Conservation (phyloP, 2,888 invertebrate species). For the Pegoplata infirma region DNA sequence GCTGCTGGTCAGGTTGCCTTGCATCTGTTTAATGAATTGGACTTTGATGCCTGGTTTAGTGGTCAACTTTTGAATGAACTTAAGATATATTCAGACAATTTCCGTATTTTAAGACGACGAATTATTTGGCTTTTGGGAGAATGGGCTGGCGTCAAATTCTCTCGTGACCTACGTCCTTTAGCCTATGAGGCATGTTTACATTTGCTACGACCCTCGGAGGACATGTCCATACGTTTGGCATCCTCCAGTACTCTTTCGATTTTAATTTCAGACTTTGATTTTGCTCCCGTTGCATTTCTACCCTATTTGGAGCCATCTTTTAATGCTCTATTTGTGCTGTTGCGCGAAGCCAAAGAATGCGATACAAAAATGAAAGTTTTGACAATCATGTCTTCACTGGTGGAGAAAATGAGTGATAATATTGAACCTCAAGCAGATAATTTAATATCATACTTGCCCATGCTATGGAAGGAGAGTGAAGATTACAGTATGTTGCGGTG, state of each 20-base stretch:
- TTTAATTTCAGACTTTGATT: constrained; percentile 95
- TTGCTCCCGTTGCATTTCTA: constrained; percentile 90
- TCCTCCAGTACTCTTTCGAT: constrained; percentile 90
- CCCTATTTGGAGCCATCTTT: constrained; percentile 90
- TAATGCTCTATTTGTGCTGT: constrained; percentile 87
- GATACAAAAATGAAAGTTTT: constrained; percentile 97
- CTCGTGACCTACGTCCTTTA: constrained; percentile 86
- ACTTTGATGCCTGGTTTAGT: constrained; percentile 95
- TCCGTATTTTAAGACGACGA: constrained; percentile 89
- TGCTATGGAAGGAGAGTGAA: constrained; percentile 92
- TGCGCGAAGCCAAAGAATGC: constrained; percentile 93
- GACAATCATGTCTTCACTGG: constrained; percentile 92
- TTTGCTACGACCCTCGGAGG: constrained; percentile 86
- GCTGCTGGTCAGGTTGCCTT: constrained; percentile 93
- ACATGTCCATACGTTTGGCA: constrained; percentile 92
- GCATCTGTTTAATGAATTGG: constrained; percentile 94
- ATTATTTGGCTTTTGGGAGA: constrained; percentile 88
- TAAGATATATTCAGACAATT: constrained; percentile 88
- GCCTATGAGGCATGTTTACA: constrained; percentile 89
- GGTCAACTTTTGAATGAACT: constrained; percentile 89
- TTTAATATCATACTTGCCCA: constrained; percentile 89
- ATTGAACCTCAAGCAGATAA: constrained; percentile 84
- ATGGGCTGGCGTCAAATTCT: constrained; percentile 91
- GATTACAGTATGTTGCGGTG: constrained; percentile 94
- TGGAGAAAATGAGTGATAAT: constrained; percentile 89